Conservation (phyloP, 2,888 invertebrate species). For the Iphiclides podalirius region DNA sequence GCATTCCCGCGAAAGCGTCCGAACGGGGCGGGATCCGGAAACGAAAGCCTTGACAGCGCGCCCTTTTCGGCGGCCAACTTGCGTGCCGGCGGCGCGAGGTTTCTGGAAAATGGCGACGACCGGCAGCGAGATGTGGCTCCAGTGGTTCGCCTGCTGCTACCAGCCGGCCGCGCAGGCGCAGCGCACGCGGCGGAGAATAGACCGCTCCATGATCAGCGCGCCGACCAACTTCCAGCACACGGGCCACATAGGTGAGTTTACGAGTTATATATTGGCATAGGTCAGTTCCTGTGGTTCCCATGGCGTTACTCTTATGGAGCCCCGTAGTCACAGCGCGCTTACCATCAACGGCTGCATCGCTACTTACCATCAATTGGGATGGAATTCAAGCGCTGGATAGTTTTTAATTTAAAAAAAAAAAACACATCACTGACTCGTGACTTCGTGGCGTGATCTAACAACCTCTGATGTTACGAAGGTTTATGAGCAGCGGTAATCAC, state of each 20-base stretch:
- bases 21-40: background rate
- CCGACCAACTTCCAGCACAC: conserved; percentile 98
- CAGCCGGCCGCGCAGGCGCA: conserved; percentile 89
- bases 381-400: too few relatives aligned
- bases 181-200: conserved; percentile 87
- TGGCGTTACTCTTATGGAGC: too few relatives aligned
- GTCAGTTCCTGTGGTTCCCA: too few relatives aligned
- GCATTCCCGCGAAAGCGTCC: background rate
- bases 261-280: too few relatives aligned
- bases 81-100: conserved; percentile 40
- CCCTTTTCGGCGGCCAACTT: conserved; percentile 10
- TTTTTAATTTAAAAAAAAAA: too few relatives aligned
- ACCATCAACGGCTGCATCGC: too few relatives aligned
- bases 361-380: too few relatives aligned
- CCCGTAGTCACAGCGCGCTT: too few relatives aligned
- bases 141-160: conserved; percentile 95
- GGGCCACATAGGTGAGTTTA: conserved; percentile 78
- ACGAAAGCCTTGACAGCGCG: conserved; percentile 15
- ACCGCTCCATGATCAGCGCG: conserved; percentile 96
- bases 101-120: conserved; percentile 83
- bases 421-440: too few relatives aligned
- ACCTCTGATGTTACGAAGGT: too few relatives aligned
- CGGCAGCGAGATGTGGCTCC: conserved; percentile 92
- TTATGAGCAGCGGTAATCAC: too few relatives aligned
- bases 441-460: conserved; percentile 6